These are phyloP conservation scores for Ceratitis capitata DNA, from an alignment of 1,140 invertebrate genomes.

Conservation along the genomic window DNA sequence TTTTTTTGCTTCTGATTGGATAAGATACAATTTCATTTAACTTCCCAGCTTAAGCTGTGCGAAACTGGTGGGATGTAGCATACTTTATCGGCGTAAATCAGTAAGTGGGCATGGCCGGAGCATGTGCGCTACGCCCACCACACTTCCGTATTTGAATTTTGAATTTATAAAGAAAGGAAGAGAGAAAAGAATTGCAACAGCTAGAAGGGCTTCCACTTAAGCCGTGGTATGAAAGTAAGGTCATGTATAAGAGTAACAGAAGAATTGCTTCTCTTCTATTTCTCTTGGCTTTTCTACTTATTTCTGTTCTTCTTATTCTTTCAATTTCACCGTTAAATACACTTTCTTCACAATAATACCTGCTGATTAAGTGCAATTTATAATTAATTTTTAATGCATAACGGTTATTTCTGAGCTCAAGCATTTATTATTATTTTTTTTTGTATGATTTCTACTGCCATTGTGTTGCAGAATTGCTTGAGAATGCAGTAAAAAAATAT, in stretches of 20 bases:
- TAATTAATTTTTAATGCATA: background rate
- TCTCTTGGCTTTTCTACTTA: too few relatives aligned
- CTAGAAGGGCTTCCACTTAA: too few relatives aligned
- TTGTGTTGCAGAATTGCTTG: background rate
- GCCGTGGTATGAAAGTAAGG: too few relatives aligned
- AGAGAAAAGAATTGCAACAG: background rate
- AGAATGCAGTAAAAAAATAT: background rate
- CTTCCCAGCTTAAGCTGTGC: background rate
- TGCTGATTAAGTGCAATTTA: background rate
- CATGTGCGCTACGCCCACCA: conserved; percentile 13
- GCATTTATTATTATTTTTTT: too few relatives aligned
- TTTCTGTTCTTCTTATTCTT: background rate
- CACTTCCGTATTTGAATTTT: background rate
- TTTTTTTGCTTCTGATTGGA: background rate
- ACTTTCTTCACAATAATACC: background rate
- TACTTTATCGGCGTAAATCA: background rate
- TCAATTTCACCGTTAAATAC: background rate
- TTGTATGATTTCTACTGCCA: background rate
- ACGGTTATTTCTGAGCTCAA: background rate
- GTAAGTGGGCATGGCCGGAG: conserved; percentile 4
- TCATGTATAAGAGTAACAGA: background rate
- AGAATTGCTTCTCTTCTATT: background rate
- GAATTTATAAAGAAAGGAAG: background rate
- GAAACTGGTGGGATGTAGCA: background rate
- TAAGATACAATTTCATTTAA: conserved; percentile 6